Percentiles rank a stretch among this genome's conserved stretches.
Evolutionary conservation across 1,140 invertebrate genomes (phyloP).

Genomic region (Drosophila eugracilis): DNA sequence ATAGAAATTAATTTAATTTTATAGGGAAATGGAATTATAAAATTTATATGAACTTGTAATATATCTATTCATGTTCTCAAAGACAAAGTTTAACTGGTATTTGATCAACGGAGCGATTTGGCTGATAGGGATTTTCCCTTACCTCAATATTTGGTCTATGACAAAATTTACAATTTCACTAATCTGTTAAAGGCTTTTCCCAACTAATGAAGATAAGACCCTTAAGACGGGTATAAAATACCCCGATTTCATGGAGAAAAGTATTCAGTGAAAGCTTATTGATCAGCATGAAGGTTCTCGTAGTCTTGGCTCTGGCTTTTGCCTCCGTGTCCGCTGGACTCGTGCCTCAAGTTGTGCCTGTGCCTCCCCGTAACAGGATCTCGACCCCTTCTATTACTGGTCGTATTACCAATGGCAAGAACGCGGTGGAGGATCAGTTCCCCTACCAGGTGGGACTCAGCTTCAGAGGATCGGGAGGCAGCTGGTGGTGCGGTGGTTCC

Average conservation of each 20-base stretch:
- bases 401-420: constrained; percentile 73
- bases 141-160: not conserved
- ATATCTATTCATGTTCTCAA: too few species aligned
- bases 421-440: constrained; percentile 84
- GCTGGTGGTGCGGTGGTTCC: constrained; percentile 86
- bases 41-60: too few species aligned
- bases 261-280: constrained; percentile 35
- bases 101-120: not conserved
- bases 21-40: too few species aligned
- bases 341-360: constrained; percentile 30
- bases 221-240: constrained; percentile 16
- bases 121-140: constrained; percentile 20
- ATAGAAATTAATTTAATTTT: too few species aligned
- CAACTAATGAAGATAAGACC: constrained; percentile 1
- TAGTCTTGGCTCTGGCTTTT: constrained; percentile 62
- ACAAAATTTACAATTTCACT: constrained; percentile 3
- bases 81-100: not conserved
- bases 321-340: constrained; percentile 67
- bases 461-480: constrained; percentile 68
- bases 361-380: constrained; percentile 53
- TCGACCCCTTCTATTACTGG: constrained; percentile 45
- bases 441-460: constrained; percentile 86
- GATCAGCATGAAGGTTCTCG: constrained; percentile 69
- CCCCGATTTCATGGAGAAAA: constrained; percentile 11
- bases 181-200: not conserved